A percentile compares a stretch with the other conserved stretches of the same genome.
Conservation (phyloP, 1,140 invertebrate species). For the Heterodera carotae region DNA sequence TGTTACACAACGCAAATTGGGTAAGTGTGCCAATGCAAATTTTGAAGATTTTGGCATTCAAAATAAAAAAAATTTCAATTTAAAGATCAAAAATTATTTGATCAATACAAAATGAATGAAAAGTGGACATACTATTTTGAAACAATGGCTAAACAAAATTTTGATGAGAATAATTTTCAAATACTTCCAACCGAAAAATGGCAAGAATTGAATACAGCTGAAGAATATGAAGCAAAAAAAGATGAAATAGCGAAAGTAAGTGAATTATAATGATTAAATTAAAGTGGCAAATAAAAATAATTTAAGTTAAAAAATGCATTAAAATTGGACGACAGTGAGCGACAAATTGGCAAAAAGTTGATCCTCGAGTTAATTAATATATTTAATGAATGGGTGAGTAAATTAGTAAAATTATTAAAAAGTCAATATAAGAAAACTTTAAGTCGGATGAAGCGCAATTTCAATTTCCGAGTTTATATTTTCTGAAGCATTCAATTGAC, state of each 20-base stretch:
- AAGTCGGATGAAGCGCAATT: not conserved
- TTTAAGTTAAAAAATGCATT: not conserved
- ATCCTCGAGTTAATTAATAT: not conserved
- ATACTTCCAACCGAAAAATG: slow-evolving; percentile 1
- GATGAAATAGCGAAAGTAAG: not conserved
- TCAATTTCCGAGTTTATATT: not conserved
- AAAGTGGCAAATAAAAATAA: not conserved
- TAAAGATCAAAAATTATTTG: not conserved
- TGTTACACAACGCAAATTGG: not conserved
- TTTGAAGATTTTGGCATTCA: not conserved
- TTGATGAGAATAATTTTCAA: not conserved
- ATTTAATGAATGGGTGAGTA: not conserved
- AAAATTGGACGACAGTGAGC: not conserved
- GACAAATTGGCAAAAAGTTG: not conserved
- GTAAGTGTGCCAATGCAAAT: not conserved
- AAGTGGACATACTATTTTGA: not conserved
- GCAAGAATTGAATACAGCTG: not conserved
- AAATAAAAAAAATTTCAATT: not conserved
- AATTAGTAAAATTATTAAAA: not conserved
- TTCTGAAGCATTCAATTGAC: not conserved
- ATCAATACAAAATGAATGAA: not conserved
- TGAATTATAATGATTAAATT: not conserved
- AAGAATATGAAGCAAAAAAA: not conserved
- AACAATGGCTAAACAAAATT: not conserved
- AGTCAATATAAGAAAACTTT: not conserved